Percentiles rank a stretch among this genome's conserved stretches.
Conservation (phyloP, 2,888 invertebrate genomes). For the Dolichomitus sp. region DNA sequence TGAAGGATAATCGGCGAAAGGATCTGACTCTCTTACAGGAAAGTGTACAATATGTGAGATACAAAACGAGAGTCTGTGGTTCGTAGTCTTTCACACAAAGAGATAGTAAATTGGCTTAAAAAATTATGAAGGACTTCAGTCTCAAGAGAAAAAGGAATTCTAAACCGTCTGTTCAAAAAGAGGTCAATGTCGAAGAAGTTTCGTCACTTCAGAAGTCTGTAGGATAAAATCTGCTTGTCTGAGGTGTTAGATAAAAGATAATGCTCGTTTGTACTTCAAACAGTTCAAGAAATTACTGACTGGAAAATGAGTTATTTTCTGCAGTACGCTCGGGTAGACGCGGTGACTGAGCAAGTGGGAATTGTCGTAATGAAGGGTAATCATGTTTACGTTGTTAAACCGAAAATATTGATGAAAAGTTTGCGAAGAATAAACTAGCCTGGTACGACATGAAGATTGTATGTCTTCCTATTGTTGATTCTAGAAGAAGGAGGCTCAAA, state of each 20-base stretch:
- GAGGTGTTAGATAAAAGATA: background rate
- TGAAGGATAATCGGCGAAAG: conserved; percentile 43
- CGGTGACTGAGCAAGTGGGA: conserved; percentile 23
- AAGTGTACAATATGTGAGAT: conserved; percentile 21
- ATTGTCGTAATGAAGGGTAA: conserved; percentile 18
- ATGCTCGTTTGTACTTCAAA: background rate
- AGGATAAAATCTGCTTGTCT: background rate
- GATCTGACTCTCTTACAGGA: conserved; percentile 24
- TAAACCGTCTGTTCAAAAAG: background rate
- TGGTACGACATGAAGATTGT: background rate
- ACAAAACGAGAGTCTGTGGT: background rate
- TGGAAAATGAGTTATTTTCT: background rate
- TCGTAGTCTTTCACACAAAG: background rate
- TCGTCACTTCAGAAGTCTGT: background rate
- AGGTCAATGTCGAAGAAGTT: background rate
- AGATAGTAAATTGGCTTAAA: background rate
- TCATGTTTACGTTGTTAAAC: conserved; percentile 3
- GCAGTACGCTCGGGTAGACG: background rate
- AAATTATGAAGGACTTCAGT: no score
- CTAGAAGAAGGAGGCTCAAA: background rate
- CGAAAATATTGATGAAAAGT: background rate
- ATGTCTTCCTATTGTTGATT: background rate
- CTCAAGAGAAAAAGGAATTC: background rate
- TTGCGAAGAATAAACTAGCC: background rate
- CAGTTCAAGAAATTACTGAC: background rate